Base-by-base conservation (phyloP, 1,140 invertebrate genomes). In the Thaumetopoea pityocampa region DNA sequence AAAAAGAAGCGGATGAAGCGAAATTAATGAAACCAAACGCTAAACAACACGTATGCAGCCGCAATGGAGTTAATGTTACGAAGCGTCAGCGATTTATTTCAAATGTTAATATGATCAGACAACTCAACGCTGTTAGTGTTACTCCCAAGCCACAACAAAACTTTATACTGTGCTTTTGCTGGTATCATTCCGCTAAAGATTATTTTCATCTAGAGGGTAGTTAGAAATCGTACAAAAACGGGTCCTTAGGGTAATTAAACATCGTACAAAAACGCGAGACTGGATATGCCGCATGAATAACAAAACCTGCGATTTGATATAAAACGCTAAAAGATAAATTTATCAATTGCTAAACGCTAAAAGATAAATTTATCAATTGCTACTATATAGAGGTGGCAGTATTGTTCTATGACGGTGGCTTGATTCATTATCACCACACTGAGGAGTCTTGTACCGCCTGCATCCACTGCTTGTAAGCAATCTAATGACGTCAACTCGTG, bases 131-230 rank as follows among this genome's bases (percentile, higher is more conserved):
- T 51, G 61, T 72, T 71, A 65, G 55, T 63, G 32, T 67, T 53
- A 47, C 36, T 68, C 71, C 76, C 72, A 83, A 76, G 74, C 79
- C 79, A 83, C 79, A 83, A 83, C 79, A 83, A 83, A 67, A 80
- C 79, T 83, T 83, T 70, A 42, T 41, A 27, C 41, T 34, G 33
- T 49, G 47, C 55, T 33, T 42, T n/a, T 24, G 56, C 57, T 64
- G 67, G 54, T 67, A 55, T 57, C 63, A 63, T 71, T 67, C 72
- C 65, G 61, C 59, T 42, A 27, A 16, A 11, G 12, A 27, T 30
- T 29, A n/a, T 47, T 17, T 15, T 30, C 24, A 4, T 17, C 11
- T 14, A 6, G 10, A 24, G 24, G 10, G n/a, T 10, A 3, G 2
- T 9, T 8, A 26, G 12, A 14, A 28, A 28, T 6, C 4, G 16